Evolutionary conservation across 2,797 vertebrate species (phyloP).

Genomic region (Agapornis canus): DNA sequence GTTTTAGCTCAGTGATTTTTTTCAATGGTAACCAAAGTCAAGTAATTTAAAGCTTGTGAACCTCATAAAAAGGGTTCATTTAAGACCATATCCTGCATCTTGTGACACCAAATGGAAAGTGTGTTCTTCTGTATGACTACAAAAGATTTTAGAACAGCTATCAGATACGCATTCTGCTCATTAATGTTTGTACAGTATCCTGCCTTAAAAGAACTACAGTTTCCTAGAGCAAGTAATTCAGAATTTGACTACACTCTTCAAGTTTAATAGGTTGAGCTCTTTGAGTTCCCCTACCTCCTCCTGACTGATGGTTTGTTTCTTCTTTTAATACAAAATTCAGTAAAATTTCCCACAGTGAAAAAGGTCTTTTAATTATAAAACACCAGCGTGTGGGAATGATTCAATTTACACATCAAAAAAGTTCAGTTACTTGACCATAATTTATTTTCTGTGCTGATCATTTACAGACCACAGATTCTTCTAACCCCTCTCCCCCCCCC

Average conservation of each 20-base stretch:
- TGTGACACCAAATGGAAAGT: conserved; percentile 63
- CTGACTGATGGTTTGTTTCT: conserved; percentile 69
- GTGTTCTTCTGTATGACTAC: conserved; percentile 60
- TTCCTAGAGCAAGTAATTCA: conserved; percentile 58
- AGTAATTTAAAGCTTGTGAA: conserved; percentile 69
- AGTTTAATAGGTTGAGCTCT: conserved; percentile 63
- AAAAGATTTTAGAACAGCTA: conserved; percentile 59
- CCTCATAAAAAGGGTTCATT: conserved; percentile 49
- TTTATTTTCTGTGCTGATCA: conserved; percentile 69
- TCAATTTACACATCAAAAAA: conserved; percentile 73
- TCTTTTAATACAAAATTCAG: conserved; percentile 72
- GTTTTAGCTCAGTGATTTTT: conserved; percentile 59
- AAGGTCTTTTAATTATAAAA: conserved; percentile 75
- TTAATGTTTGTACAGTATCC: conserved; percentile 46
- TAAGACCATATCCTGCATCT: conserved; percentile 57
- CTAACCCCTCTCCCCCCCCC: neutral
- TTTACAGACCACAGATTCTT: conserved; percentile 48
- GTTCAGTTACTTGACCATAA: conserved; percentile 57
- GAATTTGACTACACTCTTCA: conserved; percentile 38
- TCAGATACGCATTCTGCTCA: conserved; percentile 39
- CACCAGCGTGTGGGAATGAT: conserved; percentile 60
- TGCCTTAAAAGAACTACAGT: conserved; percentile 53
- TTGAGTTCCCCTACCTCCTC: conserved; percentile 61
- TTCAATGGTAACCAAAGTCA: conserved; percentile 56
- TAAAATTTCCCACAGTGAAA: conserved; percentile 67